Evolutionary conservation across 1,140 invertebrate genomes (phyloP).

Genomic region (Teleogryllus occipitalis): DNA sequence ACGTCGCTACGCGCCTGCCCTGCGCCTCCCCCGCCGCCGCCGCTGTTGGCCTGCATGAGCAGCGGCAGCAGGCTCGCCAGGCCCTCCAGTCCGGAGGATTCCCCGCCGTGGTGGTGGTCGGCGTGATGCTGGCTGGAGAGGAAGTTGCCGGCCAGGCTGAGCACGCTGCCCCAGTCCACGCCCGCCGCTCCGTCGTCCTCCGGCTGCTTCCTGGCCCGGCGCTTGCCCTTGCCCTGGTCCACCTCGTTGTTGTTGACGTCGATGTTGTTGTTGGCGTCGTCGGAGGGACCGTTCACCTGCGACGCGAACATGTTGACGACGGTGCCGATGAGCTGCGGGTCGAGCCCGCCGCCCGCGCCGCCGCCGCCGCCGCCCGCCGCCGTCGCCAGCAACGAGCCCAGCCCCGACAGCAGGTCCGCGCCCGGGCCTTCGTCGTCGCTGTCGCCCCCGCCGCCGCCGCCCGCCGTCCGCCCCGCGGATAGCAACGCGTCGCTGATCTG

Average conservation of each 20-base stretch:
- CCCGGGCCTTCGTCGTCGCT: not conserved
- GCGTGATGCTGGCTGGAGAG: conserved; percentile 8
- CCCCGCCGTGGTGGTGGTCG: not conserved
- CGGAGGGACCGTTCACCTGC: not conserved
- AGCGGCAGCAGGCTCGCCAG: conserved; percentile 16
- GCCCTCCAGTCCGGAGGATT: not conserved
- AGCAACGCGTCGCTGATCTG: conserved; percentile 1
- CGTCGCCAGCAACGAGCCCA: conserved; percentile 13
- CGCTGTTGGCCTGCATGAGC: conserved; percentile 6
- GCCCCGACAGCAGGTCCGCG: conserved; percentile 13
- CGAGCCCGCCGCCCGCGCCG: conserved; percentile 9
- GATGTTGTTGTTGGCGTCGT: conserved; percentile 4
- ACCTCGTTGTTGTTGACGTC: conserved; percentile 18
- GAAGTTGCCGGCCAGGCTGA: conserved; percentile 14
- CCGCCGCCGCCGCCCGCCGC: not conserved
- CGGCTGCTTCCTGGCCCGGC: not conserved
- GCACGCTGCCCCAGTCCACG: conserved; percentile 15
- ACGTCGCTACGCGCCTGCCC: not conserved
- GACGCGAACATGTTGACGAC: conserved; percentile 20
- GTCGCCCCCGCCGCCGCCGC: not conserved
- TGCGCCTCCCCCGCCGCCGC: not conserved
- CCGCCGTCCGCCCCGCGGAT: not conserved
- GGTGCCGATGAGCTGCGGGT: not conserved
- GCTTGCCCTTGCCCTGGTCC: not conserved
- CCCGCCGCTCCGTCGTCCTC: not conserved